A percentile compares a stretch with the other conserved stretches of the same genome.
Evolutionary conservation across 2,113 vertebrate genomes (phyloP).

Genomic region (Raphicerus campestris): DNA sequence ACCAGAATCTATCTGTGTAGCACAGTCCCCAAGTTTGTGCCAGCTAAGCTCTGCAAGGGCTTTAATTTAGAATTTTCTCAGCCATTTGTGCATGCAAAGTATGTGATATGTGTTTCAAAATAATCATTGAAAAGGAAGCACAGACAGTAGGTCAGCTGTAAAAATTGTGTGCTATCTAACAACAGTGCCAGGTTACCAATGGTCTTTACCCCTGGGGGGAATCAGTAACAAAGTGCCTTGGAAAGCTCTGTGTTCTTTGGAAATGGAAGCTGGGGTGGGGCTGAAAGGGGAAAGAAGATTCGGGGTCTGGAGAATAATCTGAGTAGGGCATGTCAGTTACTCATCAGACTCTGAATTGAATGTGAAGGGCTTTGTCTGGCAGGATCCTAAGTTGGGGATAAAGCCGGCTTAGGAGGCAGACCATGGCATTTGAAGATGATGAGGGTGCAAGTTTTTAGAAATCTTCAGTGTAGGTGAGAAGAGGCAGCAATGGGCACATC

Average conservation of each 20-base stretch:
- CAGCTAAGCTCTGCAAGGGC: slow-evolving; percentile 21
- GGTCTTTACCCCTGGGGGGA: not conserved
- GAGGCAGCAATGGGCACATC: not conserved
- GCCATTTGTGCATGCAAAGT: slow-evolving; percentile 29
- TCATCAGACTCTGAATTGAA: not conserved
- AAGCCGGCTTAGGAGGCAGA: not conserved
- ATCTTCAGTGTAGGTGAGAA: not conserved
- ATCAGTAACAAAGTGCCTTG: not conserved
- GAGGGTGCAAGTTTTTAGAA: not conserved
- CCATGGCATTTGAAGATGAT: not conserved
- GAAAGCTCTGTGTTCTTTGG: not conserved
- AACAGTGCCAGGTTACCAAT: not conserved
- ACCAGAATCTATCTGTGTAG: not conserved
- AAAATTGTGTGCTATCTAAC: not conserved
- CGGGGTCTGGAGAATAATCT: not conserved
- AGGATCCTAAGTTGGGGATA: not conserved
- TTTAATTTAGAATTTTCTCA: slow-evolving; percentile 61
- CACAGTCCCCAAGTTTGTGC: not conserved
- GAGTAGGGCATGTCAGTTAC: not conserved
- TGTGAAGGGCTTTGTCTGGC: not conserved
- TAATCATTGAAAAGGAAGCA: slow-evolving; percentile 43
- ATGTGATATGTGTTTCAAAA: slow-evolving; percentile 44
- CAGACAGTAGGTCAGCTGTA: slow-evolving; percentile 24
- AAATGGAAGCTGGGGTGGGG: not conserved
- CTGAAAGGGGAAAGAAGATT: not conserved